These are phyloP conservation scores for Perizoma affinitatum DNA, from an alignment of 2,888 invertebrate genomes.

Conservation along the genomic window DNA sequence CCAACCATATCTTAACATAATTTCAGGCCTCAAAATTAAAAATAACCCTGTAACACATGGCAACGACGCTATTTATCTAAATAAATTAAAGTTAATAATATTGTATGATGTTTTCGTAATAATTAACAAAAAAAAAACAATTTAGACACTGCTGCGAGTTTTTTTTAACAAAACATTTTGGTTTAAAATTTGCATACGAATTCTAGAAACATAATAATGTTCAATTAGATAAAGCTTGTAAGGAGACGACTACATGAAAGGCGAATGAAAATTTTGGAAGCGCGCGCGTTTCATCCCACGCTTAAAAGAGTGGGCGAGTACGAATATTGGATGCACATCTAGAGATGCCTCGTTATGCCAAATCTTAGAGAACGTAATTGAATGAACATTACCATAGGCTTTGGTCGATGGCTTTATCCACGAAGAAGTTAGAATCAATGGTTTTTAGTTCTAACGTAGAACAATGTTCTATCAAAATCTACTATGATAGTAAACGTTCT, in stretches of 20 bases:
- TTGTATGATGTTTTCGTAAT: conserved; percentile 47
- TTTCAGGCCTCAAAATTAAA: conserved; percentile 60
- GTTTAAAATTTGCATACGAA: conserved; percentile 31
- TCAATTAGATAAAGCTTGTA: conserved; percentile 53
- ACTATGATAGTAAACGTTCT: too few relatives aligned
- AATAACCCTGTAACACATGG: conserved; percentile 58
- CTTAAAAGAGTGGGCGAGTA: conserved; percentile 60
- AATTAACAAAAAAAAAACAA: conserved; percentile 56
- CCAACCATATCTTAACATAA: conserved; percentile 66
- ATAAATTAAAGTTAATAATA: conserved; percentile 57
- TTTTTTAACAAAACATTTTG: conserved; percentile 7
- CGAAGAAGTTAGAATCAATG: neutral
- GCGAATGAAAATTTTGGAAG: conserved; percentile 60
- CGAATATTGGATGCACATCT: conserved; percentile 65
- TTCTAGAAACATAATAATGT: conserved; percentile 51
- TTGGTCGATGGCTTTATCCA: conserved; percentile 16
- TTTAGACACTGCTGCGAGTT: conserved; percentile 43
- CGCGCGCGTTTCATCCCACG: conserved; percentile 53
- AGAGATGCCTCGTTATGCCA: conserved; percentile 55
- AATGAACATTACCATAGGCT: conserved; percentile 52
- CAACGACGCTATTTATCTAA: conserved; percentile 62
- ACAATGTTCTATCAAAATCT: neutral
- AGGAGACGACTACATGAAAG: conserved; percentile 52
- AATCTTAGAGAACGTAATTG: conserved; percentile 54
- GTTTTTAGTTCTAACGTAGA: conserved; percentile 2